These are phyloP conservation scores for Nematopogon swammerdamellus DNA, from an alignment of 2,888 invertebrate species.

Conservation along the genomic window DNA sequence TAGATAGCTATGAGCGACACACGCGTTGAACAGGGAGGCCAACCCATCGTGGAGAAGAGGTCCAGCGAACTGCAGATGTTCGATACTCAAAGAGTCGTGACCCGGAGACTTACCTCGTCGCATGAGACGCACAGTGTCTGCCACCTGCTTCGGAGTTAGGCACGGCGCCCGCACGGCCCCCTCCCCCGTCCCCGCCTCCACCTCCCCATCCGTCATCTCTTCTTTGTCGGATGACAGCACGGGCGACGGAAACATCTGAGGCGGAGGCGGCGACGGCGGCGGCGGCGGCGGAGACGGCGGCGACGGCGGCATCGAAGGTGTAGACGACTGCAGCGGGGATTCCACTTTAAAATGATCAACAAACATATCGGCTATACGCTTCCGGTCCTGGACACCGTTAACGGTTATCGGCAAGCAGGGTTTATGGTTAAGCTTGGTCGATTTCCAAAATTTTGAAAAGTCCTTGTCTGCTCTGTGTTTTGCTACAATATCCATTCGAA, in stretches of 20 bases:
- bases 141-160: too few relatives aligned
- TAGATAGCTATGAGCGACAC: slow-evolving; percentile 3
- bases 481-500: not conserved
- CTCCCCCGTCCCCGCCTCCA: too few relatives aligned
- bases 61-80: not conserved
- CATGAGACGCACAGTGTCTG: not conserved
- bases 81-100: slow-evolving; percentile 1
- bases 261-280: too few relatives aligned
- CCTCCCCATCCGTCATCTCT: too few relatives aligned
- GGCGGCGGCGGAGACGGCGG: not conserved
- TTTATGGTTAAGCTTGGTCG: not conserved
- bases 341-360: not conserved
- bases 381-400: not conserved
- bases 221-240: too few relatives aligned
- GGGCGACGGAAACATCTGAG: too few relatives aligned
- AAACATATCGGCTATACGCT: not conserved
- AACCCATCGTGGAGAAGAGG: too few relatives aligned
- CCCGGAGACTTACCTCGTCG: slow-evolving; percentile 1
- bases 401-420: not conserved
- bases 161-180: too few relatives aligned
- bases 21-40: not conserved
- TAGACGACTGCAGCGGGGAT: not conserved
- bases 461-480: not conserved
- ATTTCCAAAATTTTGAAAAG: not conserved
- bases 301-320: not conserved